Evolutionary conservation across 2,797 vertebrate species (phyloP).

Genomic region (Graptemys geographica): DNA sequence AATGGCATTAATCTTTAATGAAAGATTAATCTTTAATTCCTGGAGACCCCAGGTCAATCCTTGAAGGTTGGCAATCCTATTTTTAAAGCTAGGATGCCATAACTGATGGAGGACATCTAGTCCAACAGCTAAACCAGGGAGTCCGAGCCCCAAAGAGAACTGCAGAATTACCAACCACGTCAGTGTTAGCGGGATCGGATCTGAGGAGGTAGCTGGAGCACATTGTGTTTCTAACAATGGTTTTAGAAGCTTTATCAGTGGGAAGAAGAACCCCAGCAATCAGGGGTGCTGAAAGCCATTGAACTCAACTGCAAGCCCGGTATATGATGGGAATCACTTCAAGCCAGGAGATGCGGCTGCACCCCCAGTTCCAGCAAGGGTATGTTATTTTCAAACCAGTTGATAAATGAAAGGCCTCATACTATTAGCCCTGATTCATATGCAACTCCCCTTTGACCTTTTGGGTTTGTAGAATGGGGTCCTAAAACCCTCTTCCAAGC

Average conservation of each 20-base stretch:
- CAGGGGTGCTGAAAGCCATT: no score
- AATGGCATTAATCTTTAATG: no score
- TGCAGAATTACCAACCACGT: not conserved
- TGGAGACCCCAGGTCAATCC: no score
- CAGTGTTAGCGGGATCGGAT: not conserved
- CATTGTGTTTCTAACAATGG: not conserved
- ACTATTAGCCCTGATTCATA: not conserved
- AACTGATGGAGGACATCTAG: not conserved
- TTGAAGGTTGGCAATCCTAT: not conserved
- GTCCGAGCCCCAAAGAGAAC: not conserved
- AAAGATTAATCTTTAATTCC: no score
- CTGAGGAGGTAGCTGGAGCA: not conserved
- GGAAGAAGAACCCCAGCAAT: not conserved
- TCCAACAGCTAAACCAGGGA: not conserved
- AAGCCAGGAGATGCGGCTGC: no score
- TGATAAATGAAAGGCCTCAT: not conserved
- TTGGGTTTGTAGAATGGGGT: not conserved
- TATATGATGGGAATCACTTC: no score
- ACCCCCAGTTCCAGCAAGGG: no score
- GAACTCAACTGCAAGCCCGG: no score
- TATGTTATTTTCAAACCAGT: not conserved
- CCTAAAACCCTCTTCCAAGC: constrained; percentile 4
- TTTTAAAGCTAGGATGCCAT: not conserved
- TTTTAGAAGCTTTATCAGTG: not conserved
- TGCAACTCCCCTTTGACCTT: not conserved